phyloP scores from a whole-genome alignment of 2,113 vertebrate genomes.

The Cnemophilus loriae region DNA sequence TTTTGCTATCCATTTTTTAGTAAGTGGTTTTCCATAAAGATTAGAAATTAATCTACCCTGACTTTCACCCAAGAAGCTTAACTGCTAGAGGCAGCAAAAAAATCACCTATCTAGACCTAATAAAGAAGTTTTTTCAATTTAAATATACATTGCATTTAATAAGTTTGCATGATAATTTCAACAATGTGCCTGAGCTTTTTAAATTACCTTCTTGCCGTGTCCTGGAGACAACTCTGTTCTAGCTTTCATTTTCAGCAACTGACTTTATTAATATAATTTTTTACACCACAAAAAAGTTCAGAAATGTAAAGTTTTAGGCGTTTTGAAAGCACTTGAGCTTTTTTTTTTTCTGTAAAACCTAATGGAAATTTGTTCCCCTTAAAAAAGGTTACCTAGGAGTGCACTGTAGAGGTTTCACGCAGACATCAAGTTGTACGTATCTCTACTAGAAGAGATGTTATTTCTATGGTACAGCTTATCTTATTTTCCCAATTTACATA shows the following conservation, averaged over 20 bases:
- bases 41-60: slow-evolving; percentile 71
- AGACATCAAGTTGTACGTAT: neutral
- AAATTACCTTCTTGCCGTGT: slow-evolving; percentile 74
- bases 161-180: slow-evolving; percentile 81
- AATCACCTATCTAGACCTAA: slow-evolving; percentile 79
- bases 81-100: slow-evolving; percentile 81
- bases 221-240: slow-evolving; percentile 63
- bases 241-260: slow-evolving; percentile 56
- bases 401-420: neutral
- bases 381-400: neutral
- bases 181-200: slow-evolving; percentile 75
- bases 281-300: neutral
- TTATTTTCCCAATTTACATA: neutral
- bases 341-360: slow-evolving; percentile 13
- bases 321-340: neutral
- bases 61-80: slow-evolving; percentile 80
- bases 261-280: slow-evolving; percentile 54
- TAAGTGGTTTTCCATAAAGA: slow-evolving; percentile 73
- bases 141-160: slow-evolving; percentile 88
- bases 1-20: slow-evolving; percentile 67
- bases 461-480: neutral
- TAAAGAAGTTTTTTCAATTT: slow-evolving; percentile 83
- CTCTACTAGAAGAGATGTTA: neutral
- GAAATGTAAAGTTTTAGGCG: slow-evolving; percentile 13
- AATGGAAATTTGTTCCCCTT: neutral